These are phyloP conservation scores for Thripadectes ignobilis DNA, from an alignment of 2,797 vertebrate species.

Conservation along the genomic window DNA sequence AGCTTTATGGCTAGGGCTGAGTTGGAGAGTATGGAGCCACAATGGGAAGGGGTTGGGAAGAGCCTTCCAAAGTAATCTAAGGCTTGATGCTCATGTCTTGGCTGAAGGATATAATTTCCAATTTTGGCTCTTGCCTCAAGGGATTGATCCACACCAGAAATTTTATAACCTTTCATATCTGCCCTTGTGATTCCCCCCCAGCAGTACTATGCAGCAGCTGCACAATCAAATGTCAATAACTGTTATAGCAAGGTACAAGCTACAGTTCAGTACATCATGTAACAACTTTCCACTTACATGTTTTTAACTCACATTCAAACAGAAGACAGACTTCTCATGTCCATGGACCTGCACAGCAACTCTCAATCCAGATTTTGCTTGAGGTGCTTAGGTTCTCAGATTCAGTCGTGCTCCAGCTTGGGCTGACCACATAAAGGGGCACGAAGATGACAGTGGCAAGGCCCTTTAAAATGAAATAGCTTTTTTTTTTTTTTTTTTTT, in stretches of 20 bases:
- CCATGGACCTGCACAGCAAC: not conserved
- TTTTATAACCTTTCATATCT: not conserved
- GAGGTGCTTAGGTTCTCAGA: not conserved
- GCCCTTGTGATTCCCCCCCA: not conserved
- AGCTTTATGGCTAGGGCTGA: not conserved
- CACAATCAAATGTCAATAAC: not conserved
- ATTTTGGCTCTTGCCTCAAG: not conserved
- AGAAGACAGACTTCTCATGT: fast-evolving
- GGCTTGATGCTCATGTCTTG: not conserved
- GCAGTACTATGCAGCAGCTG: fast-evolving
- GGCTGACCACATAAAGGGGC: not conserved
- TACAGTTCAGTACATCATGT: fast-evolving
- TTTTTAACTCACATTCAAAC: not conserved
- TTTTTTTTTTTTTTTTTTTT: not conserved
- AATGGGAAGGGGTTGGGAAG: fast-evolving
- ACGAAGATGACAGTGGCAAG: not conserved
- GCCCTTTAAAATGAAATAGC: not conserved
- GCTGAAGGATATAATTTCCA: not conserved
- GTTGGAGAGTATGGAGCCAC: not conserved
- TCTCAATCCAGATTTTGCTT: not conserved
- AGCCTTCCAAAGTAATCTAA: not conserved
- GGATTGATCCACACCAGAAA: fast-evolving
- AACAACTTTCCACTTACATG: fast-evolving
- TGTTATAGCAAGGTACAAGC: fast-evolving
- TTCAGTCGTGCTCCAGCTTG: not conserved